Evolutionary conservation across 2,797 vertebrate species (phyloP).

Genomic region (Bovichtus variegatus): DNA sequence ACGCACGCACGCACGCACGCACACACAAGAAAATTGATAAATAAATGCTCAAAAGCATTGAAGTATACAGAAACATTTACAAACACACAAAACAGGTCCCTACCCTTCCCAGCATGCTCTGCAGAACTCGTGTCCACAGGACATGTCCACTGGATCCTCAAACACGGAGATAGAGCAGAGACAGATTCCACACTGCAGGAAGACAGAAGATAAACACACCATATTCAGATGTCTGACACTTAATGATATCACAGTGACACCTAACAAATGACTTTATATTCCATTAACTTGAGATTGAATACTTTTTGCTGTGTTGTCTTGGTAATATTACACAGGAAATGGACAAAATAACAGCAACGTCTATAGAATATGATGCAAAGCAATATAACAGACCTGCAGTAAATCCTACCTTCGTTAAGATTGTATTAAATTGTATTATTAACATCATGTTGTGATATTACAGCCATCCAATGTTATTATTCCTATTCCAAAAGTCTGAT

Average conservation of each 20-base stretch:
- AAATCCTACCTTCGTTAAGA: neutral
- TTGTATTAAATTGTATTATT: neutral
- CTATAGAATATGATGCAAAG: neutral
- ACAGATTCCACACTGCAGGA: conserved; percentile 96
- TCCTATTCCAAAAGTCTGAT: neutral
- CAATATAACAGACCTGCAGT: neutral
- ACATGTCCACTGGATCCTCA: conserved; percentile 98
- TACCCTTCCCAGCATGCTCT: conserved; percentile 98
- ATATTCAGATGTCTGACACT: neutral
- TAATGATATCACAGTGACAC: neutral
- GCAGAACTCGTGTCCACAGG: conserved; percentile 98
- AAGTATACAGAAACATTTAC: neutral
- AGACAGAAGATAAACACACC: conserved; percentile 20
- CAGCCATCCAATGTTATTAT: neutral
- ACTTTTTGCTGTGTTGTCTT: neutral
- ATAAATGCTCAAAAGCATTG: neutral
- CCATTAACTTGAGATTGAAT: neutral
- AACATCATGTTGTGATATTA: neutral
- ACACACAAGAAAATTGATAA: neutral
- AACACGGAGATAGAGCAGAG: conserved; percentile 97
- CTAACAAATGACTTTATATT: neutral
- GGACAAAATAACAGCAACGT: neutral
- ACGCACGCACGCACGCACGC: neutral
- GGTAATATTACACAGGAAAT: neutral
- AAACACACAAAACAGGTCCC: conserved; percentile 53